Conservation (phyloP, 2,113 vertebrate genomes). For the Pelvicachromis taeniatus region DNA sequence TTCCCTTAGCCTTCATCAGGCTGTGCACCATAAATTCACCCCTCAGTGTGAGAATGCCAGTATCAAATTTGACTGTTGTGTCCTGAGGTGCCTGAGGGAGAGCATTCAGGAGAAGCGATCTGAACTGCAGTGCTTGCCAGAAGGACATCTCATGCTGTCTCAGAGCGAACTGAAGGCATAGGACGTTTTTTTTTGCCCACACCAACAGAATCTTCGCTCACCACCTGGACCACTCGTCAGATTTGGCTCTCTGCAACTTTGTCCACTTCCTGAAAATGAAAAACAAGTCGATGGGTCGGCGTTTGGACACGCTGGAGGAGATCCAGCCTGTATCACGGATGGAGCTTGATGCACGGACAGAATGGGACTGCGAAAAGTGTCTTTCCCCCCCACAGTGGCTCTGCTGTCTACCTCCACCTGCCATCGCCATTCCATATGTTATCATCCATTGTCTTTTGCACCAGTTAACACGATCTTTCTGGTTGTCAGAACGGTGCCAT, state of each 20-base stretch:
- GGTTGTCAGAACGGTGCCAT: neutral
- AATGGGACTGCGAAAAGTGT: neutral
- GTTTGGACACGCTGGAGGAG: neutral
- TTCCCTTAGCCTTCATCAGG: neutral
- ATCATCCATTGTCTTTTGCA: neutral
- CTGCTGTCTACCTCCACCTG: neutral
- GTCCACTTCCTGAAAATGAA: neutral
- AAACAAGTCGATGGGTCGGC: neutral
- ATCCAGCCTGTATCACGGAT: neutral
- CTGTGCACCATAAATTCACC: neutral
- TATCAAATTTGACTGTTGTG: neutral
- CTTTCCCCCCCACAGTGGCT: neutral
- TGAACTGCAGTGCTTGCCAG: neutral
- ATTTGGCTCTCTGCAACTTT: neutral
- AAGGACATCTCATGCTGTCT: neutral
- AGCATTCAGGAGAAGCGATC: neutral
- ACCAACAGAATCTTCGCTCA: neutral
- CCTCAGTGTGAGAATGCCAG: neutral
- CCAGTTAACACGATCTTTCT: neutral
- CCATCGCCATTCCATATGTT: neutral
- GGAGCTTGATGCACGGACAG: neutral
- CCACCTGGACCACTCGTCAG: neutral
- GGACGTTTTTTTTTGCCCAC: neutral
- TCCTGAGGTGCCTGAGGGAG: neutral
- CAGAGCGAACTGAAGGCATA: neutral